Evolutionary conservation across 2,113 vertebrate species (phyloP), one percentile per base, ranked within the genome.

Genomic region (Danionella cerebrum): DNA sequence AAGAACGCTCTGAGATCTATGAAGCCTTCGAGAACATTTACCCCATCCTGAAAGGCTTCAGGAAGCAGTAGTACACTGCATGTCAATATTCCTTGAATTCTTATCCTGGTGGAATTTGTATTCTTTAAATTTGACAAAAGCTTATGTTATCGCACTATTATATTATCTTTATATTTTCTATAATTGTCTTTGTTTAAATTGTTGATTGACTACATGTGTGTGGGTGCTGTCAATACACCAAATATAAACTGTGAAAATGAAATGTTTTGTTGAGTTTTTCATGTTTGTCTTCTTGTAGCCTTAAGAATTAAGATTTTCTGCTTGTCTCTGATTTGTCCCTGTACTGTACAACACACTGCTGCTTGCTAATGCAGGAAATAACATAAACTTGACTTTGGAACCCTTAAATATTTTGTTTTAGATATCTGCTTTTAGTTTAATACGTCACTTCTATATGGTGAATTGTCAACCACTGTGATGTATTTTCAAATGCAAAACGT

Each of bases 21-120:
- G 94, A 98, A 74, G 95, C 95, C 0, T 99, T 98, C 82, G 93
- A 98, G 85, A 98, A 98, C 81, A 98, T 99, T 81, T 98, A 99
- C 76, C 94, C 96, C 3, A 99, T 98, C 78, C 82, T 98, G 48
- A 95, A 88, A 77, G 91, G 91, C 33, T 98, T 98, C 87, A 90
- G 88, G 82, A 99, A 98, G 76, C 86, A 88, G 57, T 87, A 13
- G 59, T 48, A 24, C 7, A 19, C 3, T 27, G 31, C 45, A 41
- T 24, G 39, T 71, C n/a, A 29, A 4, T 39, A 29, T 19, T 16
- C 1, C n/a, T 33, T 3, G 35, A 21, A 48, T 55, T 8, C 19
- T 51, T 21, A 24, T 57, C 9, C 35, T 42, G 16, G 41, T 14
- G 11, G 52, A 38, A 53, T 5, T 48, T 58, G 6, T 58, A 19